Base-by-base conservation (phyloP, 2,888 invertebrate species). In the Teleiodes luculella region DNA sequence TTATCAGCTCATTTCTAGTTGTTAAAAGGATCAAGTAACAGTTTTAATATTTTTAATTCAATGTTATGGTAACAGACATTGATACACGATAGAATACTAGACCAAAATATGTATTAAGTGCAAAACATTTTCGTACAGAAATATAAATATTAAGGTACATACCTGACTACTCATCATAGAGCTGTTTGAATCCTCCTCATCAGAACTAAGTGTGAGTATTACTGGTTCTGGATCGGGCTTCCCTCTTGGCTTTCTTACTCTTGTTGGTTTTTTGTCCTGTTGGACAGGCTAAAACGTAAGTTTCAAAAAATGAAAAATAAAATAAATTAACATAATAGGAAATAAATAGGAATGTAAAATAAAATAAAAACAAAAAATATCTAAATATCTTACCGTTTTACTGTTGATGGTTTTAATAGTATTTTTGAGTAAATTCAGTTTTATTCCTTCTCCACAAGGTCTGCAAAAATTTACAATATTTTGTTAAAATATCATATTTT, bases 191-290 rank as follows among this genome's bases (percentile, higher is more conserved):
- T 90, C 93, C 62, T 94, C 94, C 61, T 94, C 94, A 67, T 94
- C 94, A 50, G 94, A 94, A 71, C 94, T 94, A 48, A 93, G 82
- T 13, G 93, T 92, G 57, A 94, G 83, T 66, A 94, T 92, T 7
- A 94, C 93, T 35, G 94, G 92, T 68, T 94, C 92, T 8, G 90
- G 90, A 56, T 92, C 94, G 0, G 91, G 90, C 61, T 90, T 91
- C 18, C 86, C 85, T 61, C 87, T 75, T 0, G 90, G 86, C 53
- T 91, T 91, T 60, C 91, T 86, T n/a, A 90, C 81, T 69, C 84
- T 79, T 5, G 83, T 52, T 35, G 80, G 75, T 52, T 87, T 88
- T 63, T 90, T 90, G 6, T 90, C 68, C 68, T 77, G 78, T 28
- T 28, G 37, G 11, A 70, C 60, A 59, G 76, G 64, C 85, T 83